These are phyloP conservation scores for Sycobia sp. DNA, from an alignment of 1,140 invertebrate genomes.

Conservation along the genomic window DNA sequence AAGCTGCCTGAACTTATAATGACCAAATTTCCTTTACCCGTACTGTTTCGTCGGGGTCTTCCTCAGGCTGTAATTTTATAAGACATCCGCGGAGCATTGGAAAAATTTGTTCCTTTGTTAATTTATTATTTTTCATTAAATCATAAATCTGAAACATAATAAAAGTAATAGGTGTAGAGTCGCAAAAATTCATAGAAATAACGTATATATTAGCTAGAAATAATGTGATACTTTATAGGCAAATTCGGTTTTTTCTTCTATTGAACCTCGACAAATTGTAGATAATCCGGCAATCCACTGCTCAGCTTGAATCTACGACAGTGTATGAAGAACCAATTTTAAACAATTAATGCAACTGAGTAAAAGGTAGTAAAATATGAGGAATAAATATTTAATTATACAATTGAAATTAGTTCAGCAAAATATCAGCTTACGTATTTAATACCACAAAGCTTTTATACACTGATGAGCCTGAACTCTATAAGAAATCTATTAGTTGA, in stretches of 20 bases:
- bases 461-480: no score
- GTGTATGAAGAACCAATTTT: not conserved
- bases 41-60: slow-evolving; percentile 69
- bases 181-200: slow-evolving; percentile 10
- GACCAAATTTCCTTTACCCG: slow-evolving; percentile 57
- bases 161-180: not conserved
- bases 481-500: not conserved
- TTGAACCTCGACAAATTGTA: slow-evolving; percentile 68
- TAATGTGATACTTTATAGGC: slow-evolving; percentile 71
- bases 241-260: slow-evolving; percentile 71
- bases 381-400: no score
- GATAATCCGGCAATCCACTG: slow-evolving; percentile 65
- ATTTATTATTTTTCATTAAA: slow-evolving; percentile 67
- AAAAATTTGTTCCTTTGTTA: slow-evolving; percentile 76
- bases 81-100: slow-evolving; percentile 73
- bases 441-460: no score
- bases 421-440: no score
- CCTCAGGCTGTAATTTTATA: slow-evolving; percentile 66
- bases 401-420: no score
- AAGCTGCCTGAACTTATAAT: no score
- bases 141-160: slow-evolving; percentile 68
- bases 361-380: no score
- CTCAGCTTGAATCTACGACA: slow-evolving; percentile 4
- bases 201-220: slow-evolving; percentile 24
- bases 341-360: not conserved